phyloP scores from a whole-genome alignment of 2,797 vertebrate genomes.

The Kryptolebias ocellatus region DNA sequence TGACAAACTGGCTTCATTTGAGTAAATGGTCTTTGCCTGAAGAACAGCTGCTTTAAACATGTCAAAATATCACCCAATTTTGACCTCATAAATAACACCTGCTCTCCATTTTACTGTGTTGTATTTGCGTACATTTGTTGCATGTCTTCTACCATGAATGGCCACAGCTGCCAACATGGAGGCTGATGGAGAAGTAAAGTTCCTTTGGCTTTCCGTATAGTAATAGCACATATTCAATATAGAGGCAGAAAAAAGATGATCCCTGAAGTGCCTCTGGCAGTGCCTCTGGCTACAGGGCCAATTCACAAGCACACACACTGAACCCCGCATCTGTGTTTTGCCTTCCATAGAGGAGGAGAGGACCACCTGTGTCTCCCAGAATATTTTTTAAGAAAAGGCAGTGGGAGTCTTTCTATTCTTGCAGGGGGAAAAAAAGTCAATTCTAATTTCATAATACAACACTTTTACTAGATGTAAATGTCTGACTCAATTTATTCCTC shows the following conservation, averaged over 20 bases:
- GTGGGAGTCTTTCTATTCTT: constrained; percentile 64
- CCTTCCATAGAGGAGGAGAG: constrained; percentile 52
- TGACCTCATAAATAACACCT: neutral
- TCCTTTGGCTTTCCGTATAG: constrained; percentile 59
- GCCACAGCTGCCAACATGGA: constrained; percentile 31
- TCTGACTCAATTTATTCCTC: constrained; percentile 40
- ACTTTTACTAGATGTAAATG: constrained; percentile 31
- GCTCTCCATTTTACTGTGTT: neutral
- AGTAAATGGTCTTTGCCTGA: constrained; percentile 3
- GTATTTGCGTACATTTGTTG: constrained; percentile 32
- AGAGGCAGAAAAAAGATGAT: constrained; percentile 71
- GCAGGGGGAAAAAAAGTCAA: constrained; percentile 62
- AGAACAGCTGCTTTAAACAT: neutral
- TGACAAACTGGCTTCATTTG: neutral
- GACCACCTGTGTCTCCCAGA: constrained; percentile 60
- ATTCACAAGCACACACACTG: constrained; percentile 32
- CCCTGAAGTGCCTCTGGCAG: constrained; percentile 72
- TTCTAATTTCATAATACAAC: constrained; percentile 66
- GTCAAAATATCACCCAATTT: neutral
- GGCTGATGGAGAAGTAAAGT: constrained; percentile 52
- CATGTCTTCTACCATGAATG: constrained; percentile 15
- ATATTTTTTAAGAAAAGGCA: constrained; percentile 62
- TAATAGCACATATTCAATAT: constrained; percentile 69
- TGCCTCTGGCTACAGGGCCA: constrained; percentile 68
- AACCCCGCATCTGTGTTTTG: constrained; percentile 54